A percentile compares a stretch with the other conserved stretches of the same genome.
These are phyloP conservation scores for Leguminivora glycinivorella DNA, from an alignment of 1,140 invertebrate species.

Conservation along the genomic window DNA sequence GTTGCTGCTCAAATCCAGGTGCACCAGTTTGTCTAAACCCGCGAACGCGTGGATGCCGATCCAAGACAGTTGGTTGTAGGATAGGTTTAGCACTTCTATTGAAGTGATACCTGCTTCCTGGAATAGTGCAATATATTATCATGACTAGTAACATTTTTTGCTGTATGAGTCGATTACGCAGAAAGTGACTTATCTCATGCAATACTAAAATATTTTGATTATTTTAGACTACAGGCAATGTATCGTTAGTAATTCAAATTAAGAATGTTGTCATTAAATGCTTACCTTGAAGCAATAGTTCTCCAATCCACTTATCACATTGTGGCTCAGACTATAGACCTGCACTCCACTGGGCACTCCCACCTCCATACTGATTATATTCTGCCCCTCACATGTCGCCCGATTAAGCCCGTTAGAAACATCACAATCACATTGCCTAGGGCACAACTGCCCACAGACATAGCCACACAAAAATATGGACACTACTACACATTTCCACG, in stretches of 20 bases:
- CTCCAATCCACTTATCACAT: constrained; percentile 75
- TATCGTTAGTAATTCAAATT: constrained; percentile 1
- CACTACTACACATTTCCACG: constrained; percentile 44
- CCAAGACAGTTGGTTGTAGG: constrained; percentile 75
- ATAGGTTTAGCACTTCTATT: constrained; percentile 63
- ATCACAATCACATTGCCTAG: constrained; percentile 79
- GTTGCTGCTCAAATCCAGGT: constrained; percentile 69
- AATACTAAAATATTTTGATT: not conserved
- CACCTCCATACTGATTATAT: constrained; percentile 71
- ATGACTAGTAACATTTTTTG: constrained; percentile 12
- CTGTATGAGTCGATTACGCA: not conserved
- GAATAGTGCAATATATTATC: constrained; percentile 37
- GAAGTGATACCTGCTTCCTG: constrained; percentile 65
- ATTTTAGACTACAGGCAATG: no score
- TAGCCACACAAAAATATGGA: constrained; percentile 42
- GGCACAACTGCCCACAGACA: constrained; percentile 55
- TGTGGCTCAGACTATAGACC: constrained; percentile 74
- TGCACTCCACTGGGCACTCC: constrained; percentile 72
- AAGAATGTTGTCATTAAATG: constrained; percentile 27
- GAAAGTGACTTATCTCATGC: not conserved
- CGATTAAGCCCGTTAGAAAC: constrained; percentile 70
- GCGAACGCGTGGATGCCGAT: constrained; percentile 73
- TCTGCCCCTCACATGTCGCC: constrained; percentile 73
- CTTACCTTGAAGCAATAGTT: constrained; percentile 78
- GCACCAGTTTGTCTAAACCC: constrained; percentile 59